These are phyloP conservation scores for Cynocephalus volans DNA, from an alignment of 2,113 vertebrate genomes.

Conservation along the genomic window DNA sequence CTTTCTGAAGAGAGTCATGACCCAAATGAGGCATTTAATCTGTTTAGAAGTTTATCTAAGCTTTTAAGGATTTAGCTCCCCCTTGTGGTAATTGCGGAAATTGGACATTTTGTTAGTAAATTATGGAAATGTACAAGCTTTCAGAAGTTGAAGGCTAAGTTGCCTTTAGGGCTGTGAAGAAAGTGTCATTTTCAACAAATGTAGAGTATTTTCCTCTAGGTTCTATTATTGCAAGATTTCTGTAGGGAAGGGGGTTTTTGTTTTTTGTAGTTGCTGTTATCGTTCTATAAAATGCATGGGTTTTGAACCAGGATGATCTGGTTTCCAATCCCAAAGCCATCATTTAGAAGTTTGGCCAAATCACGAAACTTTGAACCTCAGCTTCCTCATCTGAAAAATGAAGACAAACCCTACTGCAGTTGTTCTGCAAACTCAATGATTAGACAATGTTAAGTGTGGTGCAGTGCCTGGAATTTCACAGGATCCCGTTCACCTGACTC, in stretches of 20 bases:
- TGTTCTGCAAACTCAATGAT: background rate
- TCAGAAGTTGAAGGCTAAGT: background rate
- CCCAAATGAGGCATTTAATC: background rate
- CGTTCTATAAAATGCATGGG: too few species aligned
- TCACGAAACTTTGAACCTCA: background rate
- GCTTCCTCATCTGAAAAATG: constrained; percentile 5
- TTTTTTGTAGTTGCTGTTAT: too few species aligned
- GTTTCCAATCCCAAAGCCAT: too few species aligned
- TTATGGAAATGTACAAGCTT: background rate
- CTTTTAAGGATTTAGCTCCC: constrained; percentile 45
- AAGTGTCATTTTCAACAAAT: too few species aligned
- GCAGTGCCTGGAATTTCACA: background rate
- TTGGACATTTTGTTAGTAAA: constrained; percentile 11
- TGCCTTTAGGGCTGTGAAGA: too few species aligned
- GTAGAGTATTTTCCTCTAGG: too few species aligned
- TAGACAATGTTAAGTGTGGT: background rate
- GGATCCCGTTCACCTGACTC: background rate
- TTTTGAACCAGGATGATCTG: too few species aligned
- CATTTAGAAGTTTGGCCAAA: too few species aligned
- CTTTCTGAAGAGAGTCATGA: constrained; percentile 1
- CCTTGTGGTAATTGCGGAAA: constrained; percentile 50
- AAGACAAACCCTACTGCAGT: background rate
- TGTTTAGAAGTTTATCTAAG: background rate
- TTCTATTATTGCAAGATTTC: too few species aligned
- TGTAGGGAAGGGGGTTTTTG: too few species aligned